phyloP scores from a whole-genome alignment of 1,140 invertebrate genomes.

The Trichogramma pretiosum region DNA sequence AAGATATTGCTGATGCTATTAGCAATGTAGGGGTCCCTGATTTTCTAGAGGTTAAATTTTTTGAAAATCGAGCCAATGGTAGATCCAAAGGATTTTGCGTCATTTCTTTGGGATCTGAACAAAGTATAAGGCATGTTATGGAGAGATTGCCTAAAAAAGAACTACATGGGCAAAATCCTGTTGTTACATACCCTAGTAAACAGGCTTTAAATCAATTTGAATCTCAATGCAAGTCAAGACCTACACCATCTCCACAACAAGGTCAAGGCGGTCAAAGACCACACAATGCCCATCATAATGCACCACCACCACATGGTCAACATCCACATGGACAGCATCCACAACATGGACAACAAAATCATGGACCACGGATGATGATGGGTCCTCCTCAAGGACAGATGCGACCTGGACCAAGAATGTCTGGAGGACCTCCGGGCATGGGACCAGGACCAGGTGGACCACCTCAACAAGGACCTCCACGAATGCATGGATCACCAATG shows the following conservation, averaged over 20 bases:
- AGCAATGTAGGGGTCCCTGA: slow-evolving; percentile 82
- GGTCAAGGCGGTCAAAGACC: slow-evolving; percentile 44
- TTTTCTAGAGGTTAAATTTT: slow-evolving; percentile 97
- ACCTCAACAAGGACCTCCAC: slow-evolving; percentile 44
- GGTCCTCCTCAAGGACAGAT: slow-evolving; percentile 53
- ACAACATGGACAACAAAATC: slow-evolving; percentile 49
- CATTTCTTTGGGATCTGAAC: slow-evolving; percentile 84
- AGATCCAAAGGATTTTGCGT: slow-evolving; percentile 98
- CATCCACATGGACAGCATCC: slow-evolving; percentile 43
- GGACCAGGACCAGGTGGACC: slow-evolving; percentile 48
- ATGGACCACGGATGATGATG: slow-evolving; percentile 59
- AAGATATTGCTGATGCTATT: slow-evolving; percentile 85
- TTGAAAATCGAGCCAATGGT: slow-evolving; percentile 98
- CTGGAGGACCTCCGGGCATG: slow-evolving; percentile 53
- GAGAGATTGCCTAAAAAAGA: slow-evolving; percentile 90
- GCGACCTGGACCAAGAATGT: slow-evolving; percentile 50
- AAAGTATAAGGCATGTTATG: slow-evolving; percentile 80
- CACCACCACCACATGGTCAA: slow-evolving; percentile 46
- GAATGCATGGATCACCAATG: slow-evolving; percentile 61
- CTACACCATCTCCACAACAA: slow-evolving; percentile 59
- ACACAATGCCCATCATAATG: slow-evolving; percentile 44
- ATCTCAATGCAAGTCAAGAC: slow-evolving; percentile 81
- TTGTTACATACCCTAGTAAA: slow-evolving; percentile 92
- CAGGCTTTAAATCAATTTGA: slow-evolving; percentile 77
- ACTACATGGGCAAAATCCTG: slow-evolving; percentile 87